Evolutionary conservation across 2,797 vertebrate species (phyloP), one percentile per base, ranked within the genome.

Genomic region (Kryptolebias ocellatus): DNA sequence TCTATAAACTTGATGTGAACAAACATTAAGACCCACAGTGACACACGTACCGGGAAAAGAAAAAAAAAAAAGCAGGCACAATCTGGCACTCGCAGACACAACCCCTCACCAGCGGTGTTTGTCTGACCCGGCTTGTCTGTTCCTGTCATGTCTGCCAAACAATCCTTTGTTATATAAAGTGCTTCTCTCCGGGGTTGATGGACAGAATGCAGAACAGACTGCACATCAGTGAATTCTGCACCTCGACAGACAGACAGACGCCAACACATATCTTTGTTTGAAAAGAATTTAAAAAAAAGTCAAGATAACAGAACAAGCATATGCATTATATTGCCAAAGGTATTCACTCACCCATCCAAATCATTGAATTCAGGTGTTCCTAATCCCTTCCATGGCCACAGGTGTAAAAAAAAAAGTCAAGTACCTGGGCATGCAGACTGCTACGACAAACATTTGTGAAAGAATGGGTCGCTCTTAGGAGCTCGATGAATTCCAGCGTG

Each of bases 111-210:
- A 83, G 75, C 37, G 45, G 78, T 72, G 72, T 78, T 78, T 78
- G 66, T 80, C 67, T 78, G 79, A 86, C 80, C 79, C 49, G 4
- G 66, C 68, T 82, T 84, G 83, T 87, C 79, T 87, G 59, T 84
- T 88, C 60, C 82, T 72, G 72, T 81, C 71, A 78, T 69, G 78
- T 85, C 84, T 86, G 87, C 83, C 88, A 89, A 84, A 82, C 68
- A 80, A 55, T 62, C 74, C 82, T 85, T 72, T 78, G 85, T 70
- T 88, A 79, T 70, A 78, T 83, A 87, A 89, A 88, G 77, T 82
- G 75, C 53, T 78, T 85, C 76, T 87, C 83, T 80, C 65, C 8
- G 1, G 69, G 57, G 69, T 70, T 79, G 82, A 86, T 70, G 80
- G 81, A 78, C 84, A 80, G 74, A 64, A 53, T 72, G 65, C 73